phyloP scores from a whole-genome alignment of 2,888 invertebrate genomes.

The Argyra leucocephala region DNA sequence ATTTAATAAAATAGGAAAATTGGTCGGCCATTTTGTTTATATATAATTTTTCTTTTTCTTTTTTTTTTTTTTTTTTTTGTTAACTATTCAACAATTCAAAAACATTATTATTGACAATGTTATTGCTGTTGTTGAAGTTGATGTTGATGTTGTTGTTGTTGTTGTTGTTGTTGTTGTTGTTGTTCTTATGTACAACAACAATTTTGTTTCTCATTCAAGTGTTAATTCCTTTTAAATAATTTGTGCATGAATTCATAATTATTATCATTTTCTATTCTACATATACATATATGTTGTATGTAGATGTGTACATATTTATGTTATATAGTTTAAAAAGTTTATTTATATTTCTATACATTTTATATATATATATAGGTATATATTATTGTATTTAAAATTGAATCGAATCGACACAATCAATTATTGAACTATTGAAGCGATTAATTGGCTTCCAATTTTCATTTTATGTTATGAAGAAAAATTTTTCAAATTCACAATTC shows the following conservation, averaged over 20 bases:
- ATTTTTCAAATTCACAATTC: neutral
- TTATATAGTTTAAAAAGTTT: no score
- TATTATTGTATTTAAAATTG: no score
- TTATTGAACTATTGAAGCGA: slow-evolving; percentile 4
- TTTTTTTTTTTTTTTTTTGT: neutral
- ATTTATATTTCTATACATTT: no score
- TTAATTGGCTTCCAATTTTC: neutral
- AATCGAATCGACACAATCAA: slow-evolving; percentile 1
- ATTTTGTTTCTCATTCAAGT: slow-evolving; percentile 1
- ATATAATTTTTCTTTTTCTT: neutral
- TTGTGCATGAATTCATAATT: slow-evolving; percentile 3
- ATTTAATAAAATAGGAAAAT: neutral
- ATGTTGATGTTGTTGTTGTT: neutral
- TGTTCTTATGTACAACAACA: no score
- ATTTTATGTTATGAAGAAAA: neutral
- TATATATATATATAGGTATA: no score
- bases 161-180: no score
- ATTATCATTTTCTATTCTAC: neutral
- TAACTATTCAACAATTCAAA: neutral
- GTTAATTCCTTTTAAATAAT: slow-evolving; percentile 6
- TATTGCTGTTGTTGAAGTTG: no score
- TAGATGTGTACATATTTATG: no score
- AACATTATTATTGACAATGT: neutral
- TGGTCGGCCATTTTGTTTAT: neutral
- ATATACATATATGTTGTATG: no score